These are phyloP conservation scores for Chaenocephalus aceratus DNA, from an alignment of 2,113 vertebrate genomes.

Conservation along the genomic window DNA sequence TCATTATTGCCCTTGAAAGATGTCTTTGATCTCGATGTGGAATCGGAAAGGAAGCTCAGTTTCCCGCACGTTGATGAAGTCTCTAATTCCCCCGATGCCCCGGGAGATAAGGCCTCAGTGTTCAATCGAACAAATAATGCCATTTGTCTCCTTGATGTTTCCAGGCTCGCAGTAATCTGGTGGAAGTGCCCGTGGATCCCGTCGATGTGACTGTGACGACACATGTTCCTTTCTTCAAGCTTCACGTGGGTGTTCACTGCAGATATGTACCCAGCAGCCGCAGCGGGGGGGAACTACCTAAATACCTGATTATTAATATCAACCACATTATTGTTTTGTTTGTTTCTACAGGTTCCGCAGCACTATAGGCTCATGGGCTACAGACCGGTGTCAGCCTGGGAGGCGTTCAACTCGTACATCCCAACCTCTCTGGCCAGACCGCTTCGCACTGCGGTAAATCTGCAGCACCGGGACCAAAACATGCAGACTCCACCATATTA, in stretches of 20 bases:
- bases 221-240: conserved; percentile 81
- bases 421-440: conserved; percentile 74
- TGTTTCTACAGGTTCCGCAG: conserved; percentile 87
- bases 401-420: conserved; percentile 79
- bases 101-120: neutral
- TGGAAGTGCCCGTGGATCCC: conserved; percentile 77
- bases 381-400: conserved; percentile 78
- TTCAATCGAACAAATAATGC: conserved; percentile 36
- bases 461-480: neutral
- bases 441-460: conserved; percentile 86
- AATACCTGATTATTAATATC: too few relatives aligned
- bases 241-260: conserved; percentile 84
- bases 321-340: neutral
- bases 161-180: conserved; percentile 84
- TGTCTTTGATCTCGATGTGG: conserved; percentile 28
- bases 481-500: neutral
- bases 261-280: neutral
- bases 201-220: conserved; percentile 79
- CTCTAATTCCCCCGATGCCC: conserved; percentile 28
- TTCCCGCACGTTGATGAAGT: conserved; percentile 37
- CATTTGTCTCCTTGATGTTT: conserved; percentile 64
- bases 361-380: conserved; percentile 87
- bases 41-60: conserved; percentile 34
- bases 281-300: too few relatives aligned
- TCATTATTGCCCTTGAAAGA: conserved; percentile 34